Percentiles rank a stretch among this genome's conserved stretches.
phyloP scores from a whole-genome alignment of 1,140 invertebrate genomes.

The Lepidurus packardi region DNA sequence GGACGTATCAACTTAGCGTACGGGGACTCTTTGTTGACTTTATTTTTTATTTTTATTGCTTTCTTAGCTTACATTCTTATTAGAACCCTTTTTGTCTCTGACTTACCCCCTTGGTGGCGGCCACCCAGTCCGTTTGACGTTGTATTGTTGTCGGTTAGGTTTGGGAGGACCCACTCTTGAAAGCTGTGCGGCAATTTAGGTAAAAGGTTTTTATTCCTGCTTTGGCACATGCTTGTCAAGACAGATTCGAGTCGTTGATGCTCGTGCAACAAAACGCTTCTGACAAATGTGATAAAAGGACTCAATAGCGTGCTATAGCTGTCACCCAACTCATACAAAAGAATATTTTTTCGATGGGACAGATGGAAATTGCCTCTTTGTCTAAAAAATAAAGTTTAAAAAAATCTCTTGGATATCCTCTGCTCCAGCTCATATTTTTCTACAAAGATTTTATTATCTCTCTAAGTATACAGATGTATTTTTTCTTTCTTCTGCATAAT shows the following conservation, averaged over 20 bases:
- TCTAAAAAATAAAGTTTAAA: neutral
- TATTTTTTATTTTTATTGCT: slow-evolving; percentile 20
- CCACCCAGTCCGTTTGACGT: neutral
- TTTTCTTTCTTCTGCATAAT: neutral
- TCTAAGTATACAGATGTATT: no score
- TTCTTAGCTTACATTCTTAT: neutral
- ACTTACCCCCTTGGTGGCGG: neutral
- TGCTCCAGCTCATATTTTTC: slow-evolving; percentile 11
- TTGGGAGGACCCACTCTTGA: neutral
- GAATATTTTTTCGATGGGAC: neutral
- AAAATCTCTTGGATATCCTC: neutral
- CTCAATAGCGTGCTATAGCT: neutral
- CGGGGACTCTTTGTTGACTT: neutral
- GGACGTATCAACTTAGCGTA: neutral
- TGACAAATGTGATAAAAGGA: slow-evolving; percentile 22
- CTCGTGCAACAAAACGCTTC: slow-evolving; percentile 11
- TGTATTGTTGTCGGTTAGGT: slow-evolving; percentile 10
- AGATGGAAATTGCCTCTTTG: neutral
- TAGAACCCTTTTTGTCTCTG: neutral
- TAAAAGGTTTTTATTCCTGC: neutral
- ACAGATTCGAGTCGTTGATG: slow-evolving; percentile 9
- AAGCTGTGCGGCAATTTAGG: slow-evolving; percentile 9
- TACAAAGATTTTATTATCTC: no score
- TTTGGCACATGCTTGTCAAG: slow-evolving; percentile 11
- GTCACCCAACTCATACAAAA: slow-evolving; percentile 1